Evolutionary conservation across 2,797 vertebrate genomes (phyloP).

Genomic region (Balearica regulorum): DNA sequence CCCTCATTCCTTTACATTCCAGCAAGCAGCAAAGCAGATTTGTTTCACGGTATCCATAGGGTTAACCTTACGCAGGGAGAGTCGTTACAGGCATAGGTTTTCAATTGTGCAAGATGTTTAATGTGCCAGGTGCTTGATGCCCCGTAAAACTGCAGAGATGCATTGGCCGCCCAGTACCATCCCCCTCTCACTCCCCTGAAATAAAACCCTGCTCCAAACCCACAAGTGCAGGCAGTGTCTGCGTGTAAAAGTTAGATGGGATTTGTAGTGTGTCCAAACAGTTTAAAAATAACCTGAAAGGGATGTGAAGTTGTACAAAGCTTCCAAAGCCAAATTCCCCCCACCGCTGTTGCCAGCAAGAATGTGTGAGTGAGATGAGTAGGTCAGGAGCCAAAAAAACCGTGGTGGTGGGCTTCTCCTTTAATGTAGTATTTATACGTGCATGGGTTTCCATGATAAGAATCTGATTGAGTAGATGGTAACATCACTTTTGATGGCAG

Average conservation of each 20-base stretch:
- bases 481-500: not conserved
- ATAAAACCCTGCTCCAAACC: not conserved
- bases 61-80: not conserved
- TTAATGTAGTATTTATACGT: accelerated
- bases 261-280: not conserved
- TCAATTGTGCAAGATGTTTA: not conserved
- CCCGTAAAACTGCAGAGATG: not conserved
- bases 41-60: not conserved
- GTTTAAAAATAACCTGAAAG: slow-evolving; percentile 14
- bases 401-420: not conserved
- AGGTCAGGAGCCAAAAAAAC: not conserved
- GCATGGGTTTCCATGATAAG: accelerated
- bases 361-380: not conserved
- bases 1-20: not conserved
- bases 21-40: not conserved
- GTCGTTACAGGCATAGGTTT: not conserved
- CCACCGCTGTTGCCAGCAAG: not conserved
- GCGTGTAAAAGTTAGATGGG: not conserved
- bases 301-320: not conserved
- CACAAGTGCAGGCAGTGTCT: not conserved
- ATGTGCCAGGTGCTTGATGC: slow-evolving; percentile 7
- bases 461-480: not conserved
- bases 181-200: not conserved
- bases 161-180: no score
- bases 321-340: not conserved